These are phyloP conservation scores for Lethrus apterus DNA, from an alignment of 1,140 invertebrate genomes.

Conservation along the genomic window DNA sequence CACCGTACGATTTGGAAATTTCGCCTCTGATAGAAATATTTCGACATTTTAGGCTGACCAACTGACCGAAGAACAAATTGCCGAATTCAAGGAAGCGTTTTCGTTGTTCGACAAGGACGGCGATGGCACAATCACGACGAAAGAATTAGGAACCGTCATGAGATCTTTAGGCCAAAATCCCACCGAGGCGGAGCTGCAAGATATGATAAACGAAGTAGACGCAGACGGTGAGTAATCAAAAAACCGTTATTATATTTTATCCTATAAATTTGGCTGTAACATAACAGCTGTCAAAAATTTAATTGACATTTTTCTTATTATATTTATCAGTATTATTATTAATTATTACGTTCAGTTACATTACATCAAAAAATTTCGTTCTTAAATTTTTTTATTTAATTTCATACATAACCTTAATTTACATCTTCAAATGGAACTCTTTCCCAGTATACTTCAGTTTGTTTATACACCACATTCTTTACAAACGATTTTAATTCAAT, in stretches of 20 bases:
- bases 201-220: slow-evolving; percentile 99
- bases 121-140: slow-evolving; percentile 99
- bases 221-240: slow-evolving; percentile 78
- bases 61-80: slow-evolving; percentile 96
- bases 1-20: neutral
- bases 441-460: too few species aligned
- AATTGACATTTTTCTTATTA: neutral
- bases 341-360: too few species aligned
- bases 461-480: too few species aligned
- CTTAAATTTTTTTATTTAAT: too few species aligned
- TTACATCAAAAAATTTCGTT: too few species aligned
- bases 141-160: slow-evolving; percentile 99
- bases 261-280: neutral
- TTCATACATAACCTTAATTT: too few species aligned
- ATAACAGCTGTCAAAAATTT: too few species aligned
- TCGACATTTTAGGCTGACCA: slow-evolving; percentile 74
- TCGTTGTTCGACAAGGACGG: slow-evolving; percentile 99
- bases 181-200: slow-evolving; percentile 97
- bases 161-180: slow-evolving; percentile 98
- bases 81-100: slow-evolving; percentile 99
- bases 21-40: neutral
- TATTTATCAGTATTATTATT: neutral
- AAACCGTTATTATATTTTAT: slow-evolving; percentile 1
- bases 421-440: too few species aligned
- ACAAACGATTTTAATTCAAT: too few species aligned